Percentiles rank a stretch among this genome's conserved stretches.
These are phyloP conservation scores for Epizoanthus scotinus DNA, from an alignment of 92 coral and sea anemone genomes.

Conservation along the genomic window DNA sequence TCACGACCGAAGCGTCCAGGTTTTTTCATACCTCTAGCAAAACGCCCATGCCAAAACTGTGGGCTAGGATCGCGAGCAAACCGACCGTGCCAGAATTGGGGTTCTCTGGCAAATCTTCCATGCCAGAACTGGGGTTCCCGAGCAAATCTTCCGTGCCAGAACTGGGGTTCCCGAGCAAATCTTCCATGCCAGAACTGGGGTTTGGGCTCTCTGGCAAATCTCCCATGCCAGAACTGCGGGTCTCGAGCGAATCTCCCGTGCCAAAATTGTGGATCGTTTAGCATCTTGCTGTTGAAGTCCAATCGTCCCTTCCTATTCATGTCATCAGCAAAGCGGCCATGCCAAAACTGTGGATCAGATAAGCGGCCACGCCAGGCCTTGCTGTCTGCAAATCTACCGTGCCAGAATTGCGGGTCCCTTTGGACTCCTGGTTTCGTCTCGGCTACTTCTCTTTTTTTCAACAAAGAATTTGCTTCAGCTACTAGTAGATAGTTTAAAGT, in stretches of 20 bases:
- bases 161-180: conserved; percentile 12
- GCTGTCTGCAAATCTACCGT: conserved; percentile 29
- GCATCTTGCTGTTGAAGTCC: not conserved
- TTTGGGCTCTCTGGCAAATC: conserved; percentile 16
- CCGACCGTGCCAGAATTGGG: conserved; percentile 6
- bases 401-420: not conserved
- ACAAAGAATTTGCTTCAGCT: conserved; percentile 6
- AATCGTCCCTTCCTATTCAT: conserved; percentile 11
- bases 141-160: conserved; percentile 22
- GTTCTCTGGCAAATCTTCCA: not conserved
- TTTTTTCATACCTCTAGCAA: not conserved
- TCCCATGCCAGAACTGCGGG: conserved; percentile 21
- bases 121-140: not conserved
- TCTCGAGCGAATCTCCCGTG: conserved; percentile 14
- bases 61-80: not conserved
- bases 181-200: conserved; percentile 27
- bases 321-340: conserved; percentile 1
- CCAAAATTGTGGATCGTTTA: conserved; percentile 19
- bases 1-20: conserved; percentile 7
- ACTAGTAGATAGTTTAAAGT: conserved; percentile 11
- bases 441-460: not conserved
- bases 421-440: not conserved
- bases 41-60: not conserved
- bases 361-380: conserved; percentile 8
- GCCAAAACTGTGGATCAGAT: not conserved